Conservation (phyloP, 2,113 vertebrate species). For the Paedocypris sp. region DNA sequence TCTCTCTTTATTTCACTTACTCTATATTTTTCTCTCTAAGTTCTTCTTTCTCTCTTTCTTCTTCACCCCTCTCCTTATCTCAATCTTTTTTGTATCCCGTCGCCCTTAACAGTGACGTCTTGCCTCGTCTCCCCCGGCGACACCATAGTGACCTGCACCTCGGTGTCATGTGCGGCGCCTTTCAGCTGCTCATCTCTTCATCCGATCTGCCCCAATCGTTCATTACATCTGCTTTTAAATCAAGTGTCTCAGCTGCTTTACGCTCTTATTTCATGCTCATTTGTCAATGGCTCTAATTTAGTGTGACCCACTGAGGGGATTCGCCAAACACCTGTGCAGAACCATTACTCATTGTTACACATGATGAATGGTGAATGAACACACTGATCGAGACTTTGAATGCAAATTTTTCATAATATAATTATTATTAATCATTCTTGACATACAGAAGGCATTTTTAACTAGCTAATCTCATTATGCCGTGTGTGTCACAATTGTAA, state of each 20-base stretch:
- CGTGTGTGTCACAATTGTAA: no score
- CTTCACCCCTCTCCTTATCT: conserved; percentile 35
- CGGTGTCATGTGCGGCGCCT: conserved; percentile 62
- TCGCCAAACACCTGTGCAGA: background rate
- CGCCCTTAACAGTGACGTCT: conserved; percentile 59
- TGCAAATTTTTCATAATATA: no score
- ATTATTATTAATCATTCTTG: no score
- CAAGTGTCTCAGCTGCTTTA: conserved; percentile 51
- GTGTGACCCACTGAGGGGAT: background rate
- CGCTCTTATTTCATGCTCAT: conserved; percentile 28
- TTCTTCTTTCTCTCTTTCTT: background rate
- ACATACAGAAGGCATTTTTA: no score
- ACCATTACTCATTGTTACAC: background rate
- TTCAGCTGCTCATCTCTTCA: conserved; percentile 51
- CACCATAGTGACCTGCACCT: conserved; percentile 58
- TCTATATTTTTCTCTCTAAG: no score
- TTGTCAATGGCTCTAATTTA: background rate
- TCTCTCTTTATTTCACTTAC: no score
- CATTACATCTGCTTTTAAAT: conserved; percentile 66
- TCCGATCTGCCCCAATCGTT: conserved; percentile 51
- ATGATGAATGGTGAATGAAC: background rate
- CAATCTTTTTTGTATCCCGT: conserved; percentile 57
- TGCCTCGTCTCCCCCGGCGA: conserved; percentile 60
- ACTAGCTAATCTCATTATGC: no score
- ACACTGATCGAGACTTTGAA: no score